Base-by-base conservation (phyloP, 1,140 invertebrate species). In the Cyclargus thomasi region DNA sequence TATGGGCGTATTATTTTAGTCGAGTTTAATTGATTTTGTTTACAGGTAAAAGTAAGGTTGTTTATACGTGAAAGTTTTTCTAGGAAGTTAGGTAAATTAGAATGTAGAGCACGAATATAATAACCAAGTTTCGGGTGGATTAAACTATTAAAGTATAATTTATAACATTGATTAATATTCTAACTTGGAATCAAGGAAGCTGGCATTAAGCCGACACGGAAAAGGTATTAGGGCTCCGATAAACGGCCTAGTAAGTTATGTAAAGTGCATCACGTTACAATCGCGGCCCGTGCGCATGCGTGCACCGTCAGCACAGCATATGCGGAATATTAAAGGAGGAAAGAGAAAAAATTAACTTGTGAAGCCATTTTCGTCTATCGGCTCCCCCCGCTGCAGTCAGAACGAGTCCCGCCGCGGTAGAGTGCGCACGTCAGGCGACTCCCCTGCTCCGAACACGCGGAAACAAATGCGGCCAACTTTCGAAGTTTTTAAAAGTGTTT, bases 311-410 rank as follows among this genome's bases (percentile, higher is more conserved):
- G 80, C 77, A 82, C 86, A 83, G 83, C 87, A 90, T 90, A 90
- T 90, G 87, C 87, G 85, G 83, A 87, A 87, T 90, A 90, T 90
- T 90, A 88, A 90, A 88, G 87, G 85, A 90, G 83, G 87, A 90
- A 90, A 90, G 86, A 88, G 86, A 88, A 90, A 90, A 90, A 90
- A 88, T 87, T 90, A 86, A 90, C 85, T 90, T 87, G 87, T 90
- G 85, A 90, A 90, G 85, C 87, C 87, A 90, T 90, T 90, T 90
- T 88, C 85, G 87, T 88, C 84, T 86, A 82, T 86, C 80, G 77
- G 77, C 78, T 75, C 81, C 81, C 80, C 84, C 82, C 80, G 81
- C 73, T 78, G 78, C 75, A 78, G 77, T 74, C 79, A 85, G 82
- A 86, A 77, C 78, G 84, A 64, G 74, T 75, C 85, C 78, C 76